Base-by-base conservation (phyloP, 2,888 invertebrate species). In the Chymomyza procnemis region DNA sequence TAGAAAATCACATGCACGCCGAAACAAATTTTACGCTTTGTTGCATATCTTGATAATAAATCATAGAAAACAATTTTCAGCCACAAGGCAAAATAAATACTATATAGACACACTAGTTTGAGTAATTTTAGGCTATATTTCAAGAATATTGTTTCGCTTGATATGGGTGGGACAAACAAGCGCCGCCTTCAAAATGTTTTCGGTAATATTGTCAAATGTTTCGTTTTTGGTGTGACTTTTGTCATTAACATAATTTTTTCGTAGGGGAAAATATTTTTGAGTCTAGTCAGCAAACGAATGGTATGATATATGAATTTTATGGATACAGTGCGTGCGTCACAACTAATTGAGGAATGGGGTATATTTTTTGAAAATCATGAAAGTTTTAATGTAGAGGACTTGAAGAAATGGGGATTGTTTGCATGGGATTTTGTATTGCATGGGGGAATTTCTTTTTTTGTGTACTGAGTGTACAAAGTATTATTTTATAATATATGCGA, bases 1-100 rank as follows among this genome's bases (percentile, higher is more conserved):
- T 50, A 68, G 60, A 72, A 73, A 67, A 64, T 57, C 69, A 16
- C 56, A 54, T 48, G 46, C 65, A 58, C 66, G 74, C 79, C 79
- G 75, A 74, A 80, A 73, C 76, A 74, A 88, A 87, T 87, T 88
- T 88, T 77, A 75, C 80, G 88, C 87, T 83, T 82, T 79, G 83
- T 83, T 85, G 88, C 75, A 75, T 67, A 69, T 74, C 76, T 66
- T 78, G 83, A 80, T 81, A 80, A 88, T 87, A 87, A 88, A 87
- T 87, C 80, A 85, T 74, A 75, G 73, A 76, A 79, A 76, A 72
- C 76, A 78, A 85, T 83, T 82, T 79, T 80, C 75, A 72, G 64
- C 64, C 66, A 62, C 52, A 61, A 67, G 67, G 68, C 41, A 21
- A 69, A 78, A 69, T 57, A 70, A 71, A 72, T 70, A 41, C 12